Percentiles rank a stretch among this genome's conserved stretches.
Conservation (phyloP, 2,113 vertebrate genomes). For the Mormyrus iriodes region DNA sequence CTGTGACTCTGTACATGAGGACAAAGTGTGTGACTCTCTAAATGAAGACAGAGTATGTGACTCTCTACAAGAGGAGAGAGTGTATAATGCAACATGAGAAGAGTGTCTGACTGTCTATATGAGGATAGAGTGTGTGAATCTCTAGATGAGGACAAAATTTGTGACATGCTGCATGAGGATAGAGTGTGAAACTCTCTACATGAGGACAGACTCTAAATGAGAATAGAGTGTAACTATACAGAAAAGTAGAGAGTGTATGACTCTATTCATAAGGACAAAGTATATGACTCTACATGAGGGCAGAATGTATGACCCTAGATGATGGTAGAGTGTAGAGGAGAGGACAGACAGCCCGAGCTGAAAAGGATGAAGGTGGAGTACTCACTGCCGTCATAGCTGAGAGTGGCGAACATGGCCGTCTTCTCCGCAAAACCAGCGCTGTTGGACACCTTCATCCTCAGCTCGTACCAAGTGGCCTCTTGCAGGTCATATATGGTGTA, state of each 20-base stretch:
- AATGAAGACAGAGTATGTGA: background rate
- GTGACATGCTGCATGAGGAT: background rate
- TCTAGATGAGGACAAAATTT: background rate
- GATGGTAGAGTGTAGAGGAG: background rate
- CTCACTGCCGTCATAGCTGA: conserved; percentile 83
- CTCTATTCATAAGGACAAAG: no score
- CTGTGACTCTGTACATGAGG: background rate
- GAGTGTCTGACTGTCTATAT: no score
- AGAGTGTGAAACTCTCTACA: no score
- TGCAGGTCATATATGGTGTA: conserved; percentile 77
- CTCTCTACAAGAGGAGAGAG: background rate
- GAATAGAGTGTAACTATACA: no score
- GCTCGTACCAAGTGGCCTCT: conserved; percentile 80
- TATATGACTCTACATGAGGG: background rate
- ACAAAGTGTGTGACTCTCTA: background rate
- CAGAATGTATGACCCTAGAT: background rate
- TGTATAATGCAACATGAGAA: no score
- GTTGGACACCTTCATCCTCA: conserved; percentile 81
- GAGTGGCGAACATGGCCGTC: conserved; percentile 75
- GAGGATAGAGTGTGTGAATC: background rate
- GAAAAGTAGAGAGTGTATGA: no score
- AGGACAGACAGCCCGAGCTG: background rate
- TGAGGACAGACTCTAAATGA: no score
- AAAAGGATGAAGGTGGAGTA: background rate
- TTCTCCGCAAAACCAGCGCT: conserved; percentile 80